Percentiles rank a stretch among this genome's conserved stretches.
phyloP scores from a whole-genome alignment of 2,113 vertebrate species.

The Nesogale talazaci region DNA sequence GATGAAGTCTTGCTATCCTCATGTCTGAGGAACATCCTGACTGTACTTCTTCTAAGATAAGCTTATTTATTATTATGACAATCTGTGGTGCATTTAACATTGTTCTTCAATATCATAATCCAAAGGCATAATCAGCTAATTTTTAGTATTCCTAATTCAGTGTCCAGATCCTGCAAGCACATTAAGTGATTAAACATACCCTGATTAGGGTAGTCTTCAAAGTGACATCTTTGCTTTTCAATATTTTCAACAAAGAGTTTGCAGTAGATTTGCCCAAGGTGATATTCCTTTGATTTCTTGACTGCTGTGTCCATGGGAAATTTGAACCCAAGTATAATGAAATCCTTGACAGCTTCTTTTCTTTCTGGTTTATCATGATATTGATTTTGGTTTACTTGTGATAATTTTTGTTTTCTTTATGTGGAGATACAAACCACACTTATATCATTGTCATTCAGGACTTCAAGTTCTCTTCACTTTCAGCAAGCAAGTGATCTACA shows the following conservation, averaged over 20 bases:
- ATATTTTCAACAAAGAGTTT: neutral
- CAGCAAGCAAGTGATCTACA: neutral
- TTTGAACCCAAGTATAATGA: neutral
- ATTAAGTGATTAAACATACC: too few species aligned
- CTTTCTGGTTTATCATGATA: neutral
- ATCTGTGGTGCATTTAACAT: neutral
- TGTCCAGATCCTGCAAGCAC: too few species aligned
- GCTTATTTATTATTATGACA: neutral
- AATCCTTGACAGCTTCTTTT: neutral
- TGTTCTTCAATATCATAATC: neutral
- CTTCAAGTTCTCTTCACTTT: neutral
- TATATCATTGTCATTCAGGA: neutral
- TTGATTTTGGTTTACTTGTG: neutral
- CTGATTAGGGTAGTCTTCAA: too few species aligned
- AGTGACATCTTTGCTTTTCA: neutral
- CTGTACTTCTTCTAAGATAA: neutral
- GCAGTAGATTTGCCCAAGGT: neutral
- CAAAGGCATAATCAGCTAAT: neutral
- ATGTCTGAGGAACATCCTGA: too few species aligned
- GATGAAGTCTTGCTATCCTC: neutral
- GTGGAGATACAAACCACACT: neutral
- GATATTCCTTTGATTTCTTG: neutral
- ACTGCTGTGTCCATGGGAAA: neutral
- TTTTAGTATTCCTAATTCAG: neutral
- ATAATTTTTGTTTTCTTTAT: neutral